These are phyloP conservation scores for Beroe forskalii DNA, from an alignment of 37 sponge, comb jelly and placozoan species.

Conservation along the genomic window DNA sequence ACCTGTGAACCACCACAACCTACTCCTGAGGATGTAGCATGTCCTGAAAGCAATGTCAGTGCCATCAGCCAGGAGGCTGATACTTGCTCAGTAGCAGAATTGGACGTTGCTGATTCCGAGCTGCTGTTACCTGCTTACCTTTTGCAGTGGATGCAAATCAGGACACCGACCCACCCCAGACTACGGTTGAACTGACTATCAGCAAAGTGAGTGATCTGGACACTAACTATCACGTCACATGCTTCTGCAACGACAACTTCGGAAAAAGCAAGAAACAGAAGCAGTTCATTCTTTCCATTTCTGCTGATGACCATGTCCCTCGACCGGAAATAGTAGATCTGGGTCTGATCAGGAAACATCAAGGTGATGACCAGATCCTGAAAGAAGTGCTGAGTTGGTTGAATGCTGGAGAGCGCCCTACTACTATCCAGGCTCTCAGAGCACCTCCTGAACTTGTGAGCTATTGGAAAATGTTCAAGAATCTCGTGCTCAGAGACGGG, in stretches of 20 bases:
- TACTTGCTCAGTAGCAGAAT: too few relatives aligned
- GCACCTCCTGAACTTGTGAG: not conserved
- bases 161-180: too few relatives aligned
- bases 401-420: not conserved
- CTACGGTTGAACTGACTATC: not conserved
- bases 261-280: not conserved
- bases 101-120: too few relatives aligned
- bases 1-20: too few relatives aligned
- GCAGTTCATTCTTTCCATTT: not conserved
- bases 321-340: not conserved
- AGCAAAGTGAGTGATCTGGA: not conserved
- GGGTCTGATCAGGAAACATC: not conserved
- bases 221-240: not conserved
- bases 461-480: constrained; percentile 1
- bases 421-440: not conserved
- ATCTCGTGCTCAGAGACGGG: not conserved
- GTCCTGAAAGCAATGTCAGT: not conserved
- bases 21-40: not conserved
- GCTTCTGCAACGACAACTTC: not conserved
- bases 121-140: not conserved
- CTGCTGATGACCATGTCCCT: not conserved
- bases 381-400: not conserved
- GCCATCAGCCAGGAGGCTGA: not conserved
- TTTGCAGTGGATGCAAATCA: too few relatives aligned
- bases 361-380: not conserved